phyloP scores from a whole-genome alignment of 2,797 vertebrate species.

The Limosa lapponica region DNA sequence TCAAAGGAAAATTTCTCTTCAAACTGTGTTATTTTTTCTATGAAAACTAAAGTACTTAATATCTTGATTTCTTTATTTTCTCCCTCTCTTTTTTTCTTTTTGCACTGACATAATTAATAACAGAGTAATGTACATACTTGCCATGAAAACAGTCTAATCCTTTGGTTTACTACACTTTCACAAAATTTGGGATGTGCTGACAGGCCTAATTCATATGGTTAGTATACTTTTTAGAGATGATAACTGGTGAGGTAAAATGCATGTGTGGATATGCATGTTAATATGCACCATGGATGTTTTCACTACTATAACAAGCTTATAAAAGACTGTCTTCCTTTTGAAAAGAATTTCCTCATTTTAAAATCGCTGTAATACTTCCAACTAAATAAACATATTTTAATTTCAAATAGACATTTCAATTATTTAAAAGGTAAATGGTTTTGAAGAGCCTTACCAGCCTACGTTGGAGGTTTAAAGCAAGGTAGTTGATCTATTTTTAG shows the following conservation, averaged over 20 bases:
- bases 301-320: background rate
- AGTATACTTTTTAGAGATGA: background rate
- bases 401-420: background rate
- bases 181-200: background rate
- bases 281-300: background rate
- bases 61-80: background rate
- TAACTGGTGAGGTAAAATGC: background rate
- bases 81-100: background rate
- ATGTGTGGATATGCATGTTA: background rate
- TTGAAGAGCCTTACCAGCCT: background rate
- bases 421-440: background rate
- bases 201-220: background rate
- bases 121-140: background rate
- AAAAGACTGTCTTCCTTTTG: background rate
- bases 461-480: background rate
- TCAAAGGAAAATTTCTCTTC: conserved; percentile 1
- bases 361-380: background rate
- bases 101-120: background rate
- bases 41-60: background rate
- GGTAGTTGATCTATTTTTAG: background rate
- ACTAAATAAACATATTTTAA: background rate
- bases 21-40: background rate
- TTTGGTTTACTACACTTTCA: background rate
- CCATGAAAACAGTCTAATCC: background rate
- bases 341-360: background rate